Conservation (phyloP, 2,113 vertebrate species). For the Passerina amoena region DNA sequence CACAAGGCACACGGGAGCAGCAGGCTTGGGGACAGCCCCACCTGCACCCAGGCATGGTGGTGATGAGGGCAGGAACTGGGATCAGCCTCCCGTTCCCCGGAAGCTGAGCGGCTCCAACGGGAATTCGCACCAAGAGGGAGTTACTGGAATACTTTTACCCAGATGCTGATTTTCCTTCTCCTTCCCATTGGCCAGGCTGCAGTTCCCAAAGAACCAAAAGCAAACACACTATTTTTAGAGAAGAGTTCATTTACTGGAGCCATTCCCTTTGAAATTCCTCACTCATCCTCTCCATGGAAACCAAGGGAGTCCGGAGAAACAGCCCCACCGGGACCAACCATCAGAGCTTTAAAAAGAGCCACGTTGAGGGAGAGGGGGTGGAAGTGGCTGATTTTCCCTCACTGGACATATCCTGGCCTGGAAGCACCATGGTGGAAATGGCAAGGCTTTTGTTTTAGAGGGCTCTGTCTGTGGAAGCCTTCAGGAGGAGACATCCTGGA, state of each 20-base stretch:
- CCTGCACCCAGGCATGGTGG: background rate
- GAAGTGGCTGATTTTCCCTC: background rate
- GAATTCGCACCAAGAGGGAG: background rate
- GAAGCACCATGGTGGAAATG: background rate
- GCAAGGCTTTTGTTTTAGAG: fast-evolving
- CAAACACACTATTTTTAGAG: constrained; percentile 75
- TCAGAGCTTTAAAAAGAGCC: constrained; percentile 43
- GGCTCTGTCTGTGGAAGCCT: background rate
- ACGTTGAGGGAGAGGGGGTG: background rate
- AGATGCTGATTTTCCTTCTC: constrained; percentile 15
- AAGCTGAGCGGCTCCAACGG: background rate
- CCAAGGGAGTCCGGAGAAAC: constrained; percentile 37
- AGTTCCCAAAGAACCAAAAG: constrained; percentile 73
- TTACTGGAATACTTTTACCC: constrained; percentile 50
- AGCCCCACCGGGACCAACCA: constrained; percentile 46
- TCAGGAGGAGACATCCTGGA: background rate
- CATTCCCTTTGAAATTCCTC: constrained; percentile 80
- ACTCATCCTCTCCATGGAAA: constrained; percentile 74
- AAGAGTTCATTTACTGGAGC: constrained; percentile 72
- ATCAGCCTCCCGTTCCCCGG: background rate
- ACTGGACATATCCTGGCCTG: background rate
- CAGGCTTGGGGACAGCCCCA: background rate
- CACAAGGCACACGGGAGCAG: background rate
- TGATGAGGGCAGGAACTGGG: background rate
- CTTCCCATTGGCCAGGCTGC: constrained; percentile 12